Base-by-base conservation (phyloP, 2,113 vertebrate genomes). In the Acinonyx jubatus region DNA sequence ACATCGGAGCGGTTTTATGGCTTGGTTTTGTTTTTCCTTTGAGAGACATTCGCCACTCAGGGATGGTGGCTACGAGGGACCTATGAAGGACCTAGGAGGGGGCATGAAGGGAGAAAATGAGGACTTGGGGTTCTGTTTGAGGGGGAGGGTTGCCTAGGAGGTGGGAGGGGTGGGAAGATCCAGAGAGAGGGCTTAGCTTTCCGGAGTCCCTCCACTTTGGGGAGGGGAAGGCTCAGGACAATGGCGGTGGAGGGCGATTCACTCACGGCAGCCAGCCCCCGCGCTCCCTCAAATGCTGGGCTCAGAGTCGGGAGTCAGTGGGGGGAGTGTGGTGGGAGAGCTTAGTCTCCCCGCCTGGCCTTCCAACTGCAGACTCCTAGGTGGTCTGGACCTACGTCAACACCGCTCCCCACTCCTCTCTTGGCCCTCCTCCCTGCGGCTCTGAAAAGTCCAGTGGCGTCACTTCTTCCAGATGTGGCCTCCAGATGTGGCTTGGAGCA, bases 401-500 rank as follows among this genome's bases (percentile, higher is more conserved):
- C n/a, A 65, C 4, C 41, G 25, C 19, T 68, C 36, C 38, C 78
- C 48, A 12, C 18, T 55, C 66, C 65, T 45, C 25, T 52, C 71
- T 36, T 69, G 33, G 12, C 10, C 57, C 79, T 69, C 41, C 21
- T 94, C 55, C 50, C 69, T 48, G 21, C 88, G 88, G 74, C 80
- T 95, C 95, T 57, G 52, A 88, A 91, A 96, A 96, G 80, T 97
- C 94, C 92, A 88, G 82, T 82, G 91, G 95, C 69, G 52, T 89
- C 96, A 94, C 94, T 89, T 87, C 65, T 97, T 96, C 97, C 92
- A 98, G 97, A 97, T 98, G 96, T 92, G 95, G 92, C 74, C 90
- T 97, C 95, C 95, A 98, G 97, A 97, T 97, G 97, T 96, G 76
- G 88, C 71, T 92, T 97, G 97, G 97, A 96, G 63, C 27, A 1